These are phyloP conservation scores for Lymantria dispar DNA, from an alignment of 2,888 invertebrate species.

Conservation along the genomic window DNA sequence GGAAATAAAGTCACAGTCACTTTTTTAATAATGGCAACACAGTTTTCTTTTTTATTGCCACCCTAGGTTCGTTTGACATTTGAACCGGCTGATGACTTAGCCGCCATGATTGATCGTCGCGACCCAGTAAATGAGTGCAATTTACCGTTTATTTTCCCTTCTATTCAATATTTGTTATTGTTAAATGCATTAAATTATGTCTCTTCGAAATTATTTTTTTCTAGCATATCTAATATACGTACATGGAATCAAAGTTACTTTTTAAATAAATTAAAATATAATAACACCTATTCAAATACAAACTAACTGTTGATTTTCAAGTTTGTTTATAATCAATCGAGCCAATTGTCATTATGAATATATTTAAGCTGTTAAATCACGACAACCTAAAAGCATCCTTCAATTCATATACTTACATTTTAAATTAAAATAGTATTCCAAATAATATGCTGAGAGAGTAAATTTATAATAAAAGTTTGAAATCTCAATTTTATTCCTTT, in stretches of 20 bases:
- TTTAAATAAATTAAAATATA: not conserved
- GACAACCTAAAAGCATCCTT: slow-evolving; percentile 44
- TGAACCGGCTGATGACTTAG: slow-evolving; percentile 80
- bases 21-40: slow-evolving; percentile 81
- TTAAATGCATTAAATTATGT: slow-evolving; percentile 51
- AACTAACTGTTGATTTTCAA: slow-evolving; percentile 71
- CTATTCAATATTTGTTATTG: slow-evolving; percentile 69
- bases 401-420: slow-evolving; percentile 41
- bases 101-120: slow-evolving; percentile 77
- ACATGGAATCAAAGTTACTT: not conserved
- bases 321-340: slow-evolving; percentile 74
- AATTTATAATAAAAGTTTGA: slow-evolving; percentile 8
- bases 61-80: slow-evolving; percentile 82
- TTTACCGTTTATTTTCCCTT: slow-evolving; percentile 75
- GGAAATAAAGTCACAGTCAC: slow-evolving; percentile 82
- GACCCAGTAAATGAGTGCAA: slow-evolving; percentile 80
- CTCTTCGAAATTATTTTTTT: slow-evolving; percentile 13
- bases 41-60: slow-evolving; percentile 77
- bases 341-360: slow-evolving; percentile 68
- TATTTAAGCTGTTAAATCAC: slow-evolving; percentile 31
- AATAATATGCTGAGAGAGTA: slow-evolving; percentile 8
- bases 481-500: slow-evolving; percentile 33
- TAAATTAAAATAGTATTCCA: slow-evolving; percentile 37
- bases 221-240: too few relatives aligned
- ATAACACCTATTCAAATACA: slow-evolving; percentile 63